phyloP scores from a whole-genome alignment of 1,140 invertebrate species.

The Dufourea novaeangliae region DNA sequence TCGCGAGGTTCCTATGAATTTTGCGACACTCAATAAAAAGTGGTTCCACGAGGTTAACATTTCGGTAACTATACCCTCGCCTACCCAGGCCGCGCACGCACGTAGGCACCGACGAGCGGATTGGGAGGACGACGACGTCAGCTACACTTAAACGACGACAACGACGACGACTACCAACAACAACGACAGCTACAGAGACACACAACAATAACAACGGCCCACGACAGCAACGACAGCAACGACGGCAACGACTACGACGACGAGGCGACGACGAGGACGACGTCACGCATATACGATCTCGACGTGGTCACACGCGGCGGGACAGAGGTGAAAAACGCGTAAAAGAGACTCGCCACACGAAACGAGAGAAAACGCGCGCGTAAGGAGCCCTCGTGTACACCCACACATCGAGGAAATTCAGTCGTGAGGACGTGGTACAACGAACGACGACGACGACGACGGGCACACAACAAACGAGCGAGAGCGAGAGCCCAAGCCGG shows the following conservation, averaged over 20 bases:
- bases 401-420: slow-evolving; percentile 33
- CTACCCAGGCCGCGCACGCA: slow-evolving; percentile 71
- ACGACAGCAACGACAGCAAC: not conserved
- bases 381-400: not conserved
- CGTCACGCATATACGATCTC: slow-evolving; percentile 44
- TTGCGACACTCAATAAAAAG: slow-evolving; percentile 83
- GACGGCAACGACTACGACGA: not conserved
- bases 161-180: not conserved
- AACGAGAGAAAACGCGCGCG: no score
- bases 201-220: not conserved
- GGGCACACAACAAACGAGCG: not conserved
- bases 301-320: slow-evolving; percentile 38
- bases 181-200: not conserved
- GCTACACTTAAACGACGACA: no score
- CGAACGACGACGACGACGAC: not conserved
- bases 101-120: slow-evolving; percentile 45
- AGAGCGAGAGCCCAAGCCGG: slow-evolving; percentile 15
- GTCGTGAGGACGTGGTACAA: slow-evolving; percentile 10
- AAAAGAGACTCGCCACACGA: slow-evolving; percentile 59
- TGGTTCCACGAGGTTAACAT: slow-evolving; percentile 82
- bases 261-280: not conserved
- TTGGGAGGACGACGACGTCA: slow-evolving; percentile 35
- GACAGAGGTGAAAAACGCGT: slow-evolving; percentile 30
- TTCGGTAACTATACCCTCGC: slow-evolving; percentile 82
- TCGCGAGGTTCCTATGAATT: slow-evolving; percentile 80